Base-by-base conservation (phyloP, 1,140 invertebrate genomes). In the Sitodiplosis mosellana region DNA sequence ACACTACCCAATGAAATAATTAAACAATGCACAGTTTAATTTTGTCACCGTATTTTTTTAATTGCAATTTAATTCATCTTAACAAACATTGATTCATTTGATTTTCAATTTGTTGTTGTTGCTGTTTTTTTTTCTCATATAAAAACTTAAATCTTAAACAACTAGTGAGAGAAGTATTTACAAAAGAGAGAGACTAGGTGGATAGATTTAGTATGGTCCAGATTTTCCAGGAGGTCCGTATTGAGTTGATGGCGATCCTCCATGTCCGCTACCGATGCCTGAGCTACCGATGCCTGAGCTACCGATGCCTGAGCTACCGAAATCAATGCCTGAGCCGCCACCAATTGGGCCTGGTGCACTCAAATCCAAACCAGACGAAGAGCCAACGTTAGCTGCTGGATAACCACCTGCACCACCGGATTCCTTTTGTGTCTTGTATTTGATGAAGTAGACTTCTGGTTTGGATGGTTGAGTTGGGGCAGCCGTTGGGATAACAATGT, bases 381-480 rank as follows among this genome's bases (percentile, higher is more conserved):
- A 51, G 48, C 56, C 43, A 46, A 56, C 53, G 49, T 61, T 57
- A 27, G 60, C 58, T 21, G 59, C 56, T 33, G 59, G 48, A 18
- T 54, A 63, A 37, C 63, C 63, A n/a, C 60, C 63, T n/a, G n/a
- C n/a, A 34, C 63, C 66, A 51, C 64, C 64, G 14, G 55, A 49
- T 51, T 76, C 72, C 64, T 75, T 77, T 68, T 82, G 79, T 45
- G 81, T 81, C 71, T 83, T 82, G 77, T 85, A 85, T 50, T 82
- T 80, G 76, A 85, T 85, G 73, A 84, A 85, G 73, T 83, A 83
- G 6, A 43, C 41, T 69, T 87, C 83, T 27, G 83, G 83, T 73
- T 87, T 87, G 63, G 77, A 78, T 40, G 82, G 82, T 55, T 82
- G 78, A 38, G 82, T 86, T 6, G 83, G 83, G 1, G 78, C 73